A percentile compares a stretch with the other conserved stretches of the same genome.
phyloP scores from a whole-genome alignment of 2,888 invertebrate genomes.

The Vannuccia rotundouncinata region DNA sequence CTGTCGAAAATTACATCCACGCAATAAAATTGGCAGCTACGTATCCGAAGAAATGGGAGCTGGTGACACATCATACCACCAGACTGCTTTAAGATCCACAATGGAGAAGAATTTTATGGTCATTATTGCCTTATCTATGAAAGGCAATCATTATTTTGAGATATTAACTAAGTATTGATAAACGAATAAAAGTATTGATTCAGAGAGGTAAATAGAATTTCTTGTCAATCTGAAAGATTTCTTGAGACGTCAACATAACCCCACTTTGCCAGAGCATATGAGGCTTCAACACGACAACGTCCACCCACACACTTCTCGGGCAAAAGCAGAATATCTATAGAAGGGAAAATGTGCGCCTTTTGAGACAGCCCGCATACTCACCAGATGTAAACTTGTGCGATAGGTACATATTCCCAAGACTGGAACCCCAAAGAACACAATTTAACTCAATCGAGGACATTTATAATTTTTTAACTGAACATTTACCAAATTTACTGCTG shows the following conservation, averaged over 20 bases:
- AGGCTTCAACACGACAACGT: conserved; percentile 18
- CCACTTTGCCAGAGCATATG: conserved; percentile 25
- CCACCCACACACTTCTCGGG: background rate
- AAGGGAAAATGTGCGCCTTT: background rate
- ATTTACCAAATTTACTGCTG: too few relatives aligned
- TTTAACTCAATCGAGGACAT: too few relatives aligned
- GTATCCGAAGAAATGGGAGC: conserved; percentile 6
- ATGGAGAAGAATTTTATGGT: conserved; percentile 9
- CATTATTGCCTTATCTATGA: conserved; percentile 19
- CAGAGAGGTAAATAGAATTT: background rate
- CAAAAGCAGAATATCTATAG: conserved; percentile 8
- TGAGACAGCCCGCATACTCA: conserved; percentile 28
- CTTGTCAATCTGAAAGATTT: conserved; percentile 5
- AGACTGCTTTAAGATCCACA: conserved; percentile 23
- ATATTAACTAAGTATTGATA: too few relatives aligned
- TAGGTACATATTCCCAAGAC: conserved; percentile 22
- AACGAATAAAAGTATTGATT: too few relatives aligned
- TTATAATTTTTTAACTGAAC: too few relatives aligned
- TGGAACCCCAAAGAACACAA: background rate
- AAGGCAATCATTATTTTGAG: conserved; percentile 31
- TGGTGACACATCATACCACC: background rate
- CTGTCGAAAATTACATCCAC: conserved; percentile 14
- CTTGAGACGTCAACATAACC: background rate
- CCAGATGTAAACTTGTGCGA: conserved; percentile 4
- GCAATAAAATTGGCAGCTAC: conserved; percentile 20